Conservation (phyloP, 2,113 vertebrate genomes). For the Cervus canadensis region DNA sequence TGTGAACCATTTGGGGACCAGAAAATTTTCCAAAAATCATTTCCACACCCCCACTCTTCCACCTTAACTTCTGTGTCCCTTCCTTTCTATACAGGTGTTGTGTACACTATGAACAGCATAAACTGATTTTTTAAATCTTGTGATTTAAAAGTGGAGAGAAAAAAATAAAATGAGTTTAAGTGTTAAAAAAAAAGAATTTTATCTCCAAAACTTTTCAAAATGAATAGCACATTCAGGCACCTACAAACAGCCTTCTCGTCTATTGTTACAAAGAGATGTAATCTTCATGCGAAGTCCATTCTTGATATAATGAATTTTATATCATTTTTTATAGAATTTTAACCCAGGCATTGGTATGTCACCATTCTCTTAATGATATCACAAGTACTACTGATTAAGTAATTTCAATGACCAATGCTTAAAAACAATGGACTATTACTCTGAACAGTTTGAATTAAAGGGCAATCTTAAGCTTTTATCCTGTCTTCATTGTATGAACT, state of each 20-base stretch:
- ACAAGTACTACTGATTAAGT: background rate
- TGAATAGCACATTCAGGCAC: background rate
- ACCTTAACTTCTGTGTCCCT: background rate
- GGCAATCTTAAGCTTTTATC: background rate
- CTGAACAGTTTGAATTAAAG: background rate
- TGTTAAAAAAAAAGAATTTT: background rate
- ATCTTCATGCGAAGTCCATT: background rate
- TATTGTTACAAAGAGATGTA: background rate
- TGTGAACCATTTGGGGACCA: background rate
- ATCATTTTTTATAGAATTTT: background rate
- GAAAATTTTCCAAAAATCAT: background rate
- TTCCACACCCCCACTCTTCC: background rate
- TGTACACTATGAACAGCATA: background rate
- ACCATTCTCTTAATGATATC: background rate
- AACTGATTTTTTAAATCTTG: background rate
- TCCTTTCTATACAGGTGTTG: background rate
- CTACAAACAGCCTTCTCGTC: background rate
- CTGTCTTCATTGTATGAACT: background rate
- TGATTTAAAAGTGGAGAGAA: background rate
- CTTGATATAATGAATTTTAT: background rate
- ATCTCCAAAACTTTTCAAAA: conserved; percentile 5
- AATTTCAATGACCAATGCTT: background rate
- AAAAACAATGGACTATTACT: background rate
- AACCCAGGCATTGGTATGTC: background rate
- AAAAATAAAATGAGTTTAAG: conserved; percentile 25